Conservation (phyloP, 2,113 vertebrate species). For the Campylomormyrus numenius region DNA sequence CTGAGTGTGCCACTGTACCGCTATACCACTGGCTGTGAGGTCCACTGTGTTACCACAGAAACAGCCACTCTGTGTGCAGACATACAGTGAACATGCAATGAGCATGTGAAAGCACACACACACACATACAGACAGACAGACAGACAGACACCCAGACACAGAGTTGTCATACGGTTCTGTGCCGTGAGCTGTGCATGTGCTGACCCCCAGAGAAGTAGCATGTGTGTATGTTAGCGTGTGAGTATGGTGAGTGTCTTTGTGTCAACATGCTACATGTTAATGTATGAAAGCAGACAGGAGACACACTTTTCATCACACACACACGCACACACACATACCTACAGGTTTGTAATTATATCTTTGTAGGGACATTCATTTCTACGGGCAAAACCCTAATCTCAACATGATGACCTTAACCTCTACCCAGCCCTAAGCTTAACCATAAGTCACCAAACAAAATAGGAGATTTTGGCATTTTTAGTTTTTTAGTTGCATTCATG, state of each 20-base stretch:
- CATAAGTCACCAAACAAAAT: too few relatives aligned
- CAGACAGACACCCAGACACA: too few relatives aligned
- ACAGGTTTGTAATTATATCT: neutral
- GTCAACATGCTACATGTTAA: neutral
- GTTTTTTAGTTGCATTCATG: too few relatives aligned
- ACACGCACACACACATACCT: neutral
- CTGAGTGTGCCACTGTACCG: neutral
- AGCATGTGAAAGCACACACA: neutral
- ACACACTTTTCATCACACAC: neutral
- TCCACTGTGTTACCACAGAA: neutral
- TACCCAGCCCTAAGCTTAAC: too few relatives aligned
- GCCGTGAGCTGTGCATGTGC: neutral
- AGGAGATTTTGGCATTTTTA: too few relatives aligned
- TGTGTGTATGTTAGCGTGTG: conserved; percentile 22
- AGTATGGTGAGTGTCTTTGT: neutral
- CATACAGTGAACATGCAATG: neutral
- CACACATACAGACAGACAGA: too few relatives aligned
- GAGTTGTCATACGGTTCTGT: too few relatives aligned
- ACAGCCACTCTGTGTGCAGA: neutral
- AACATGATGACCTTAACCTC: too few relatives aligned
- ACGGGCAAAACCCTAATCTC: too few relatives aligned
- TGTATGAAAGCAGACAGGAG: neutral
- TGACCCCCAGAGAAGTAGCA: neutral
- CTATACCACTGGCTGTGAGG: neutral
- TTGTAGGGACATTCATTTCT: too few relatives aligned